Conservation (phyloP, 2,113 vertebrate genomes). For the Dinomys branickii region DNA sequence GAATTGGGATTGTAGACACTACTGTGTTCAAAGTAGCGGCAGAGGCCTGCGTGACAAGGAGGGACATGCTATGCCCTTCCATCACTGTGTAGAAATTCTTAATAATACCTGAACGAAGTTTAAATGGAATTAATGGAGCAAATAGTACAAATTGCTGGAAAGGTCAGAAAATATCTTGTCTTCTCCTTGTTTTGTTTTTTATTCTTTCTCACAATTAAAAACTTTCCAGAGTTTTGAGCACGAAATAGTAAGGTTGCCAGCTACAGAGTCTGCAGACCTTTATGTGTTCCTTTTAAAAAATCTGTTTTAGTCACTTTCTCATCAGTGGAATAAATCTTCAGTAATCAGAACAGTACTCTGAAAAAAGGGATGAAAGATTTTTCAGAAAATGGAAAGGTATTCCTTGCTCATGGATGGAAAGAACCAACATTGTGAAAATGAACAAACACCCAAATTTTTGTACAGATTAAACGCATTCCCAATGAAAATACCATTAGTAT, state of each 20-base stretch:
- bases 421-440: no score
- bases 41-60: neutral
- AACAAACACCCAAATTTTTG: no score
- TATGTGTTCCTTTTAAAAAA: neutral
- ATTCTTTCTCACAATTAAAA: neutral
- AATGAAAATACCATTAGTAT: no score
- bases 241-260: neutral
- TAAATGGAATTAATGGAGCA: neutral
- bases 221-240: neutral
- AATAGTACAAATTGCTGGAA: neutral
- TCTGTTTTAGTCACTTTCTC: neutral
- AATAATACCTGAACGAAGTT: neutral
- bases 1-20: neutral
- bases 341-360: neutral
- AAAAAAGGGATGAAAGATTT: no score
- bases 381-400: no score
- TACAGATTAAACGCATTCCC: no score
- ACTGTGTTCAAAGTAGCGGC: neutral
- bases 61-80: accelerated
- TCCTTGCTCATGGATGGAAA: no score
- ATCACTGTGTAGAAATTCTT: neutral
- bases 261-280: neutral
- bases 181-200: neutral
- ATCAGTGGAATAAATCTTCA: neutral
- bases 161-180: neutral